Percentiles rank a stretch among this genome's conserved stretches.
phyloP scores from a whole-genome alignment of 2,113 vertebrate genomes.

The Albula glossodonta region DNA sequence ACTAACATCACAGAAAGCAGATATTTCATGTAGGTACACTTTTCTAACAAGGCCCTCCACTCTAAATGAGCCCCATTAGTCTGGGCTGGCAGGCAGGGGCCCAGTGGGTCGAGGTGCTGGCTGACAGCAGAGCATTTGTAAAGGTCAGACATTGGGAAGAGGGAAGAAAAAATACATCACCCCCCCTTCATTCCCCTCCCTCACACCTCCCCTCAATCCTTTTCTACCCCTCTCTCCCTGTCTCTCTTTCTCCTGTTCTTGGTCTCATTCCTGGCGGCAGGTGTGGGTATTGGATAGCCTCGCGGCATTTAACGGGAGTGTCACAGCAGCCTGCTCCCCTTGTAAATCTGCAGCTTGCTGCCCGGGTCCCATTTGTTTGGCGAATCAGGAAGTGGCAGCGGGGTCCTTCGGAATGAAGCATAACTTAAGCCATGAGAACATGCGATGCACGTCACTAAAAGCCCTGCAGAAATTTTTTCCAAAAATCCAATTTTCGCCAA shows the following conservation, averaged over 20 bases:
- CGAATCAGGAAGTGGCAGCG: background rate
- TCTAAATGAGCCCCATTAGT: constrained; percentile 54
- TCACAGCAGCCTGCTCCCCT: background rate
- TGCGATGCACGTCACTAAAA: background rate
- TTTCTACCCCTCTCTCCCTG: background rate
- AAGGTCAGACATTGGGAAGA: constrained; percentile 54
- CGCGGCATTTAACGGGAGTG: background rate
- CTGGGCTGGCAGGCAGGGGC: constrained; percentile 30
- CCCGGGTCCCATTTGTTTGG: background rate
- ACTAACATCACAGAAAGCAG: constrained; percentile 30
- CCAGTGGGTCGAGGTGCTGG: constrained; percentile 33
- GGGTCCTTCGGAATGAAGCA: background rate
- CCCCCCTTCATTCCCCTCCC: background rate
- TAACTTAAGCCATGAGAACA: background rate
- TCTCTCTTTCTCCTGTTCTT: constrained; percentile 25
- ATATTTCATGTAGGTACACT: constrained; percentile 49
- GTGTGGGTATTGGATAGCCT: background rate
- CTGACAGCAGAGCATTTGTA: constrained; percentile 58
- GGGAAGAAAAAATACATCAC: constrained; percentile 10
- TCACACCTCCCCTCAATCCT: background rate
- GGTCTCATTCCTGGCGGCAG: constrained; percentile 15
- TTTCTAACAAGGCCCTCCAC: constrained; percentile 40
- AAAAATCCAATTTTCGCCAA: too few relatives aligned
- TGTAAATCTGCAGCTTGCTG: background rate
- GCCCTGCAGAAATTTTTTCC: too few relatives aligned